Conservation (phyloP, 2,888 invertebrate species). For the Drosophila subsilvestris region DNA sequence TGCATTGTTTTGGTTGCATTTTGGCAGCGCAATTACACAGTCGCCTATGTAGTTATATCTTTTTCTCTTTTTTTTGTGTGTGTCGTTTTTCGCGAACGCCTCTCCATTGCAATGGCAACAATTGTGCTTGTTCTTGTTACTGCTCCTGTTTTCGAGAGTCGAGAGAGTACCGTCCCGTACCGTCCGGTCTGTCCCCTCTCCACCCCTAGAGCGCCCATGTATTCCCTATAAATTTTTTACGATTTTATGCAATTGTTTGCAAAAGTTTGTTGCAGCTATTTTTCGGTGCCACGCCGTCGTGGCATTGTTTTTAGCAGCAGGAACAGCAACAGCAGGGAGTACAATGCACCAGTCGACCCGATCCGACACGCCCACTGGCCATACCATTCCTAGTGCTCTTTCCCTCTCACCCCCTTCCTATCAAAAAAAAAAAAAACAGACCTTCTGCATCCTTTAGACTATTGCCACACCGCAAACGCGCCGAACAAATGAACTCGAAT, state of each 20-base stretch:
- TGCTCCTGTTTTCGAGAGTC: slow-evolving; percentile 22
- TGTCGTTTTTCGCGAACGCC: slow-evolving; percentile 28
- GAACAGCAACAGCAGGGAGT: slow-evolving; percentile 34
- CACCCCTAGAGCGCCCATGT: slow-evolving; percentile 62
- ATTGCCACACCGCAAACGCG: slow-evolving; percentile 60
- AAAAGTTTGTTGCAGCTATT: slow-evolving; percentile 78
- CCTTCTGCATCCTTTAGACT: slow-evolving; percentile 23
- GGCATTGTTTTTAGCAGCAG: slow-evolving; percentile 67
- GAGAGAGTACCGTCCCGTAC: neutral
- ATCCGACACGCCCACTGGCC: slow-evolving; percentile 60
- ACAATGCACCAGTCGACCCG: slow-evolving; percentile 63
- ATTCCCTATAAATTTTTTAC: slow-evolving; percentile 78
- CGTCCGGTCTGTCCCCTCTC: neutral
- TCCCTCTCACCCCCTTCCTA: neutral
- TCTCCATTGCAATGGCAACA: slow-evolving; percentile 50
- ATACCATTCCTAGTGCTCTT: neutral
- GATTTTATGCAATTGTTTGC: slow-evolving; percentile 80
- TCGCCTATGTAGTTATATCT: slow-evolving; percentile 50
- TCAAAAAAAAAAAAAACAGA: neutral
- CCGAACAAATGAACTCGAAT: slow-evolving; percentile 76
- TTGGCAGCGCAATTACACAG: slow-evolving; percentile 44
- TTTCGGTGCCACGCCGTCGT: slow-evolving; percentile 67
- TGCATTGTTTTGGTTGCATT: slow-evolving; percentile 10
- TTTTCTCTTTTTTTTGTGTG: slow-evolving; percentile 22
- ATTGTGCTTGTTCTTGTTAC: slow-evolving; percentile 30